A percentile compares a stretch with the other conserved stretches of the same genome.
Evolutionary conservation across 2,888 invertebrate species (phyloP).

Genomic region (Platycnemis pennipes): DNA sequence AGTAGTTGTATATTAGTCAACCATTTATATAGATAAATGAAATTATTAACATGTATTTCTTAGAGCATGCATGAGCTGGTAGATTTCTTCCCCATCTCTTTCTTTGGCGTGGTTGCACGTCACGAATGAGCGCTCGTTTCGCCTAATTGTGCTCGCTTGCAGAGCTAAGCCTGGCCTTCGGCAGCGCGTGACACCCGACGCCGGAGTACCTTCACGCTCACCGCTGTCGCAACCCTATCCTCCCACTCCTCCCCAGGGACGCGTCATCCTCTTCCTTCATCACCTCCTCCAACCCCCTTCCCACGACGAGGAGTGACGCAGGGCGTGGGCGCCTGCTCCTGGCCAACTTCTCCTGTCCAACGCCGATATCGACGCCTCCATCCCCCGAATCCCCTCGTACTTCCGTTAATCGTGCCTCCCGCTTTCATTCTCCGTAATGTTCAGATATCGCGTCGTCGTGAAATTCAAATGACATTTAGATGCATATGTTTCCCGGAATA

Average conservation of each 20-base stretch:
- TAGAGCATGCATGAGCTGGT: too few species aligned
- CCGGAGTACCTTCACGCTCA: slow-evolving; percentile 38
- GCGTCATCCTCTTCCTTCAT: too few species aligned
- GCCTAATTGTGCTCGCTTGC: neutral
- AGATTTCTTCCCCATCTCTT: too few species aligned
- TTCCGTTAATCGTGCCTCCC: neutral
- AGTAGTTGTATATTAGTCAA: too few species aligned
- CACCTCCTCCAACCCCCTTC: neutral
- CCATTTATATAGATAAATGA: too few species aligned
- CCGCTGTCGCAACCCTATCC: slow-evolving; percentile 31
- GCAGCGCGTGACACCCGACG: slow-evolving; percentile 33
- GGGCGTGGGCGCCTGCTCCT: neutral
- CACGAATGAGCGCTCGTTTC: neutral
- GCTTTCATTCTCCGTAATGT: neutral
- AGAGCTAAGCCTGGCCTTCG: slow-evolving; percentile 28
- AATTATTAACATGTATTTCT: too few species aligned
- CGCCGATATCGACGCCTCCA: neutral
- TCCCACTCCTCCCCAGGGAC: neutral
- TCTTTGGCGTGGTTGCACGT: too few species aligned
- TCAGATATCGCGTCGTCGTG: neutral
- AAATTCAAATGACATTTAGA: neutral
- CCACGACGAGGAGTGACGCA: neutral
- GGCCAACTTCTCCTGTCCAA: neutral
- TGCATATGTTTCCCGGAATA: neutral
- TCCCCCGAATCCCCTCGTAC: neutral